Base-by-base conservation (phyloP, 2,797 vertebrate species). In the Sebastes steindachneri region DNA sequence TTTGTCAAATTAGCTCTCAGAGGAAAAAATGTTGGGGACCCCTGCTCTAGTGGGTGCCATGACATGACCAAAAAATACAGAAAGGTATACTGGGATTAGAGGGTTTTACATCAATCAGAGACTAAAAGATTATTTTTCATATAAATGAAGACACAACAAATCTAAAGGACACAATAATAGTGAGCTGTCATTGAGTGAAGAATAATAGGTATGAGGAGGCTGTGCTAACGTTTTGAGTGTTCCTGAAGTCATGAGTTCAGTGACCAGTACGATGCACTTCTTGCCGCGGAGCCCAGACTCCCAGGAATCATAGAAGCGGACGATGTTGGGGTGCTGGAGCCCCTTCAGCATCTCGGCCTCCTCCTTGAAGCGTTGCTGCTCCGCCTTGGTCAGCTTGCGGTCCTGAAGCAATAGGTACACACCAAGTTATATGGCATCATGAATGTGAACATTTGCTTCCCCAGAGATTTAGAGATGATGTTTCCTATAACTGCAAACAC, bases 271-370 rank as follows among this genome's bases (percentile, higher is more conserved):
- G 10, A 99, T 99, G 94, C 98, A 98, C 86, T 99, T 99, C 94
- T 98, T 99, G 77, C 98, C 97, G 59, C 97, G 96, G 12, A 98
- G 90, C 0, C 92, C 95, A 14, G 98, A 98, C 88, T 99, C 98
- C 98, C 98, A 99, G 6, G 97, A 99, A 90, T 99, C 98, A 28
- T 99, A 99, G 93, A 99, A 99, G 65, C 98, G 97, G 76, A 99
- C 98, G 1, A 99, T 99, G 93, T 99, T 99, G 48, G 98, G 98
- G 83, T 99, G 98, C 86, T 99, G 98, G 73, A 99, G 94, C 6
- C 98, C 98, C 80, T 99, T 99, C 63, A 99, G 91, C 98, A 99
- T 99, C 91, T 99, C 98, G 0, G 98, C 98, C 92, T 99, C 98
- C 88, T 99, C 98, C 90, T 98, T 98, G 93, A 99, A 99, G 25